These are phyloP conservation scores for Poeciliopsis infans DNA, from an alignment of 2,797 vertebrate genomes.

Conservation along the genomic window DNA sequence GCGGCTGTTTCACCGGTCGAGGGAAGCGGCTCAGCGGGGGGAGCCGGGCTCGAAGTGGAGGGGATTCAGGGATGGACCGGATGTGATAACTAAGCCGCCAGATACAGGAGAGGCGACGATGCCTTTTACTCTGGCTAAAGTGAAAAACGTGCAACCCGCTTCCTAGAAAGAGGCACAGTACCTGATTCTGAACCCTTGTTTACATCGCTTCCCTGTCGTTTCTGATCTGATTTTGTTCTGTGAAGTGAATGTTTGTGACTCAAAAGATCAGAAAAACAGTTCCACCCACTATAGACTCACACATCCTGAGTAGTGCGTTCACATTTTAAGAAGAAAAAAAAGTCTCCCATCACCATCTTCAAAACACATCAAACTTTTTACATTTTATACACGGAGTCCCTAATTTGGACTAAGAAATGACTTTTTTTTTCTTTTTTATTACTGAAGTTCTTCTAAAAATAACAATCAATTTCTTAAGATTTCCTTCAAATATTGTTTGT, in stretches of 20 bases:
- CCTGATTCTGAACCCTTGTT: conserved; percentile 24
- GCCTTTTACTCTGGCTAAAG: conserved; percentile 86
- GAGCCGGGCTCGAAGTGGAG: conserved; percentile 39
- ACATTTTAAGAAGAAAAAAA: background rate
- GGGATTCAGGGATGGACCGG: conserved; percentile 72
- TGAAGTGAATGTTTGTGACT: conserved; percentile 9
- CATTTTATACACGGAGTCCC: background rate
- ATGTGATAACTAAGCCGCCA: conserved; percentile 87
- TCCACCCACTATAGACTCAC: background rate
- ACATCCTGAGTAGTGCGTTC: too few species aligned
- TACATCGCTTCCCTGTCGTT: background rate
- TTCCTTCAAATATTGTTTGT: background rate
- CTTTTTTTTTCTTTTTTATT: background rate
- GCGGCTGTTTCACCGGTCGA: conserved; percentile 79
- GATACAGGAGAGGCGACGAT: conserved; percentile 83
- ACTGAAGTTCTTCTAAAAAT: background rate
- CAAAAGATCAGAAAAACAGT: background rate
- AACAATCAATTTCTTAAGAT: background rate
- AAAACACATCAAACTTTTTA: background rate
- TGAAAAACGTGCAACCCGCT: conserved; percentile 87
- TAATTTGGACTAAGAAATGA: background rate
- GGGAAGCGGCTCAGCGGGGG: conserved; percentile 40
- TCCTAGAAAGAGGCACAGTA: conserved; percentile 56
- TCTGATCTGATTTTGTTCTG: conserved; percentile 11
- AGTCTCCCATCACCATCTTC: background rate